phyloP scores from a whole-genome alignment of 2,888 invertebrate species.

The Arrhopalites spinosus region DNA sequence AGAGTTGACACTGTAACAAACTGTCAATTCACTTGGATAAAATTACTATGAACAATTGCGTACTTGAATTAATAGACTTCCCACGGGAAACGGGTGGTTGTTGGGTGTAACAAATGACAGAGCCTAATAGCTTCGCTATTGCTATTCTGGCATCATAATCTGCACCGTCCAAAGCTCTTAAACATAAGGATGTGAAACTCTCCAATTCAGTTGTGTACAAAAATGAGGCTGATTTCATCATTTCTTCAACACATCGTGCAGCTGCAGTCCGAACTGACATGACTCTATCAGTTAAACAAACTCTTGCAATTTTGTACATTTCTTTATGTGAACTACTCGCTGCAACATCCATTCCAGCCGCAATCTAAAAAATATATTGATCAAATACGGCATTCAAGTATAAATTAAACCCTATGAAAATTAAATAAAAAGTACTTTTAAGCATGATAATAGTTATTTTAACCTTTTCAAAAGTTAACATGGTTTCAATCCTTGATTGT shows the following conservation, averaged over 20 bases:
- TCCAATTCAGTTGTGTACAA: conserved; percentile 80
- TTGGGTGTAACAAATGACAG: conserved; percentile 83
- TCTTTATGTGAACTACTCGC: conserved; percentile 84
- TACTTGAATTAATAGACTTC: conserved; percentile 61
- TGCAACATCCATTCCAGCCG: conserved; percentile 93
- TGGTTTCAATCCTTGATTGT: conserved; percentile 93
- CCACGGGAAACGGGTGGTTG: conserved; percentile 59
- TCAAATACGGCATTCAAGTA: background rate
- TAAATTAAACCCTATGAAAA: too few relatives aligned
- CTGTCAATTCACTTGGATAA: too few relatives aligned
- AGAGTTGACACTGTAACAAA: background rate
- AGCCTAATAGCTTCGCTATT: conserved; percentile 88
- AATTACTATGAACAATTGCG: too few relatives aligned
- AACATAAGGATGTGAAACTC: conserved; percentile 86
- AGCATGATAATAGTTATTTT: background rate
- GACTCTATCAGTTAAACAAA: conserved; percentile 87
- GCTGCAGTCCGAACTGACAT: conserved; percentile 85
- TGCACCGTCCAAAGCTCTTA: conserved; percentile 88
- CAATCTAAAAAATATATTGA: conserved; percentile 64
- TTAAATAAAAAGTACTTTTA: too few relatives aligned
- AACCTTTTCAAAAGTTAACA: conserved; percentile 94
- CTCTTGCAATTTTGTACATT: conserved; percentile 86
- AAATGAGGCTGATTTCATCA: conserved; percentile 51
- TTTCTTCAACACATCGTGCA: conserved; percentile 64
- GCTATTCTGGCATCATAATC: conserved; percentile 91